A percentile compares a stretch with the other conserved stretches of the same genome.
Conservation (phyloP, 2,888 invertebrate genomes). For the Onchidella celtica region DNA sequence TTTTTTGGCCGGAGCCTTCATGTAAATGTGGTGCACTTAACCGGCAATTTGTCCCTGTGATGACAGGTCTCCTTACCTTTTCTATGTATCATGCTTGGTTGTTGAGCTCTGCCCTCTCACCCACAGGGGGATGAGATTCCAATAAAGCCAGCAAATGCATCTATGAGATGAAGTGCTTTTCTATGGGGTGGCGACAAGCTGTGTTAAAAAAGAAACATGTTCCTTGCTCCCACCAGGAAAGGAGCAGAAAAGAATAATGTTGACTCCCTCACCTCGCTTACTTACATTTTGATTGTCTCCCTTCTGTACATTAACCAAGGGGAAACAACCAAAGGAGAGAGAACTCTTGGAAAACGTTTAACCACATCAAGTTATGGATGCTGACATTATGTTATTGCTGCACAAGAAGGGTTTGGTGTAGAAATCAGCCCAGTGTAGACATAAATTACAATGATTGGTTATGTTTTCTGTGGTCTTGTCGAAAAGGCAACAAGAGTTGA, state of each 20-base stretch:
- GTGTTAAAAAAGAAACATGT: not conserved
- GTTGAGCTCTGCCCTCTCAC: not conserved
- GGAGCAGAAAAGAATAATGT: not conserved
- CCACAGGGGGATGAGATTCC: too few species aligned
- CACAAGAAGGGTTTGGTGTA: not conserved
- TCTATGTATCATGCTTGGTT: not conserved
- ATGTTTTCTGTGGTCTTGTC: not conserved
- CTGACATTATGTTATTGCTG: not conserved
- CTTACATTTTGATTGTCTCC: not conserved
- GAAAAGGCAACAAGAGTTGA: not conserved
- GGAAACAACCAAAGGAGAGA: not conserved
- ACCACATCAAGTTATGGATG: not conserved
- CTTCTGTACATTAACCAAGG: not conserved
- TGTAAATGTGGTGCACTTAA: not conserved
- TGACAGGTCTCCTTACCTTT: not conserved
- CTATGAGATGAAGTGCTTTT: not conserved
- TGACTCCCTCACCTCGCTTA: not conserved
- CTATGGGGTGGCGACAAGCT: not conserved
- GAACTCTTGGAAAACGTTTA: not conserved
- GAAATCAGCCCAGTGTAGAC: not conserved
- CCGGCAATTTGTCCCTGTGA: not conserved
- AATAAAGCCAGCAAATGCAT: too few species aligned
- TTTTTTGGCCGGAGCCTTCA: not conserved
- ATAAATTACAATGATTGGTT: conserved; percentile 12
- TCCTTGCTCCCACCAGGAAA: not conserved